Evolutionary conservation across 1,140 invertebrate species (phyloP).

Genomic region (Drosophila gunungcola): DNA sequence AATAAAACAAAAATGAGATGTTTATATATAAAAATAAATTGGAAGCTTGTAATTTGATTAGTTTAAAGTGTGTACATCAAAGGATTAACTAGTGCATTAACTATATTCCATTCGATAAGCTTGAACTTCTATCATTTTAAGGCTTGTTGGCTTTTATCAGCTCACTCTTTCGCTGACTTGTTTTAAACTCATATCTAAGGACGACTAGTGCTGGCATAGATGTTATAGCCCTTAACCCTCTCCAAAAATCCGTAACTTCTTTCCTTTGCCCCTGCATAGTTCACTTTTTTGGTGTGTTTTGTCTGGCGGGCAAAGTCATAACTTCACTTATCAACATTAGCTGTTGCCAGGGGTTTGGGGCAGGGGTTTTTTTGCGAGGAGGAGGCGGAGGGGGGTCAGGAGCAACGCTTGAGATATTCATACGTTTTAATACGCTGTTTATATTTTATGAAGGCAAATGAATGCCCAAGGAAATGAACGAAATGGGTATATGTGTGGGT

Average conservation of each 20-base stretch:
- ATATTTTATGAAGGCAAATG: constrained; percentile 83
- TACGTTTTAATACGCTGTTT: constrained; percentile 82
- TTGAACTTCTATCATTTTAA: too few relatives aligned
- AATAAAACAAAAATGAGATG: too few relatives aligned
- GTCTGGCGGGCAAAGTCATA: constrained; percentile 81
- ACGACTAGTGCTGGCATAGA: constrained; percentile 17
- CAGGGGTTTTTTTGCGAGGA: background rate
- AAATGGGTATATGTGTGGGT: constrained; percentile 4
- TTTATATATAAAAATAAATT: too few relatives aligned
- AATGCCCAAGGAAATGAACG: constrained; percentile 80
- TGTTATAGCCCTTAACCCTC: constrained; percentile 8
- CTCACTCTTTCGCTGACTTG: background rate
- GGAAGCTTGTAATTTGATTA: too few relatives aligned
- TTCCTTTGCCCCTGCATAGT: background rate
- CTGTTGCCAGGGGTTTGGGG: constrained; percentile 48
- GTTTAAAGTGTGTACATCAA: too few relatives aligned
- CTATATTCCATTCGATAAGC: too few relatives aligned
- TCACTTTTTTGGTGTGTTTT: constrained; percentile 26
- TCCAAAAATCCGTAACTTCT: background rate
- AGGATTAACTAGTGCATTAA: too few relatives aligned
- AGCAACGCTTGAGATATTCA: constrained; percentile 66
- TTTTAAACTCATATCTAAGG: background rate
- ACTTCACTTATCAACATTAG: constrained; percentile 84
- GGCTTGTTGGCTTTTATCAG: background rate
- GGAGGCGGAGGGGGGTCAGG: background rate